Evolutionary conservation across 2,797 vertebrate genomes (phyloP), one percentile per base, ranked within the genome.

Genomic region (Selene dorsalis): DNA sequence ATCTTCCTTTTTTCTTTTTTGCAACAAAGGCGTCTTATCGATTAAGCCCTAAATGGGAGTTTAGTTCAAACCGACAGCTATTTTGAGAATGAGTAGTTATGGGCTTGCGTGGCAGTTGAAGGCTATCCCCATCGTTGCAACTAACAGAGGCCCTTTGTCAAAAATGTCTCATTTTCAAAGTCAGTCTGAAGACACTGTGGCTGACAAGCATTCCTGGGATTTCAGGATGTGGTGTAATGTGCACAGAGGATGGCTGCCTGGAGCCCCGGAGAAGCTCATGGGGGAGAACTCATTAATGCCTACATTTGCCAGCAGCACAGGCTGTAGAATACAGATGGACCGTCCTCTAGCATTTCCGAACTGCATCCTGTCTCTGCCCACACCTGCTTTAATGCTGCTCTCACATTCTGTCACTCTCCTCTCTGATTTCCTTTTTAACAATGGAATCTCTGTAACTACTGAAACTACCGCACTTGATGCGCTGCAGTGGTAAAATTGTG

Each of bases 221-320:
- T 92, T 92, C 91, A 94, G 94, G 93, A 94, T 94, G 93, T 94
- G 94, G 92, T 91, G 86, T 80, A 72, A 74, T 84, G 80, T 79
- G 85, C 65, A 62, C 84, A 77, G 89, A 75, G 77, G 86, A 89
- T 85, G 41, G 77, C 87, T 79, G 84, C 85, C 81, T 85, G 63
- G 48, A 86, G 89, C 81, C 85, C 72, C 43, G 38, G 75, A 91
- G 83, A 82, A 48, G 38, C 73, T 79, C 28, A 70, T 69, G 88
- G 88, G 88, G 79, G 80, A 85, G 67, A 89, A 60, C 79, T 93
- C 86, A 89, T 92, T 93, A 91, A 90, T 91, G 84, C 83, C 76
- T 86, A 84, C 84, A 69, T 90, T 89, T 91, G 88, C 90, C 79
- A 65, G 72, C 70, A 89, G 84, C 85, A 73, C 88, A 89, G 84